Conservation (phyloP, 2,888 invertebrate species). For the Drosophila atripex region DNA sequence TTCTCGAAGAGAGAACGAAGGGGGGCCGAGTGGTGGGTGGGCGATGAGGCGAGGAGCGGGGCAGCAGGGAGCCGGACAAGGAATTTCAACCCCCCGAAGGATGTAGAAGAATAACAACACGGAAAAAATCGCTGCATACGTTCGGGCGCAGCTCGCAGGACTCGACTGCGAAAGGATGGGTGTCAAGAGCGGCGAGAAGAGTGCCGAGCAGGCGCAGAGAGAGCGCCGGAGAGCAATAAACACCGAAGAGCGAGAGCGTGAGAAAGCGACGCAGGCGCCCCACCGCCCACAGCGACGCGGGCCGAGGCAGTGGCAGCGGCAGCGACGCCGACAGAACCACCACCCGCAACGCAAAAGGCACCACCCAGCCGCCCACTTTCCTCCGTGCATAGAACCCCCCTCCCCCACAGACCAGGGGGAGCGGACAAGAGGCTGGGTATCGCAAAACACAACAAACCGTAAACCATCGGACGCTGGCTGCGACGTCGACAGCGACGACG, state of each 20-base stretch:
- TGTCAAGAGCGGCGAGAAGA: constrained; percentile 37
- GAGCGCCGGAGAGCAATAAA: constrained; percentile 18
- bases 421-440: constrained; percentile 12
- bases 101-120: constrained; percentile 31
- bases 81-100: constrained; percentile 34
- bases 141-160: constrained; percentile 20
- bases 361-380: not conserved
- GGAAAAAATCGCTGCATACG: constrained; percentile 52
- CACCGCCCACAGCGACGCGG: constrained; percentile 39
- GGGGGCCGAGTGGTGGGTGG: not conserved
- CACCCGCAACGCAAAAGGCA: constrained; percentile 48
- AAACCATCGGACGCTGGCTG: constrained; percentile 73
- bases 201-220: constrained; percentile 60
- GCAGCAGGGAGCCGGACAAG: constrained; percentile 3
- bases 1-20: not conserved
- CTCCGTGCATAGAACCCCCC: too few species aligned
- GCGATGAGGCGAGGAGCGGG: not conserved
- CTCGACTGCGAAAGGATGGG: not conserved
- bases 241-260: constrained; percentile 8
- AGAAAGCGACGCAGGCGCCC: constrained; percentile 49
- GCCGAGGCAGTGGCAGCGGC: constrained; percentile 37
- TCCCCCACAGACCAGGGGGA: too few species aligned
- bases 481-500: constrained; percentile 16
- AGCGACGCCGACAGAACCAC: constrained; percentile 56
- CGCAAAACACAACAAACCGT: constrained; percentile 82